Conservation (phyloP, 2,113 vertebrate species). For the Aplodontia rufa region DNA sequence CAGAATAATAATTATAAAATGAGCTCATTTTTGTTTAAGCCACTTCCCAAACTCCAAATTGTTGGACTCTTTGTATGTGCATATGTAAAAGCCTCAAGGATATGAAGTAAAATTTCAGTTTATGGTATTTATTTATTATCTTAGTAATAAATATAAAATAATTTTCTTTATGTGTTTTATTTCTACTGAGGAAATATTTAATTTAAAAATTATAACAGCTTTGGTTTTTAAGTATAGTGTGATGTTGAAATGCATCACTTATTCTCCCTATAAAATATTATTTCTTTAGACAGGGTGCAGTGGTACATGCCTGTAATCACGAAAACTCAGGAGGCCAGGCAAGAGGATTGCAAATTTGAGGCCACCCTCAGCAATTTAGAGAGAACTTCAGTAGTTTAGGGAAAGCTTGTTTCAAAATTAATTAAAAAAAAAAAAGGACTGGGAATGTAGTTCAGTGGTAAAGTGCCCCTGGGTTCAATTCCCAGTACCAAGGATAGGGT, state of each 20-base stretch:
- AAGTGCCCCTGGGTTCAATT: no score
- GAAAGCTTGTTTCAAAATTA: no score
- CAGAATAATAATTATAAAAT: background rate
- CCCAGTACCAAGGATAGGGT: no score
- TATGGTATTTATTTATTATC: conserved; percentile 21
- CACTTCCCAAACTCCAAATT: background rate
- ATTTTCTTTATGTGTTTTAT: background rate
- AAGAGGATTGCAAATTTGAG: no score
- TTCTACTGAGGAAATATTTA: conserved; percentile 36
- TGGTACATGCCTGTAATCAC: no score
- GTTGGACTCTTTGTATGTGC: background rate
- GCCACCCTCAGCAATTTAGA: no score
- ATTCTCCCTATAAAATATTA: conserved; percentile 41
- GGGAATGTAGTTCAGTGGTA: no score
- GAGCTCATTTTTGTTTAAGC: conserved; percentile 7
- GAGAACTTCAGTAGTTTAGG: no score
- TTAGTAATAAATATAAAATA: background rate
- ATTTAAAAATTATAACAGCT: conserved; percentile 13
- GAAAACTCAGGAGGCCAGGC: no score
- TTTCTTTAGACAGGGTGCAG: background rate
- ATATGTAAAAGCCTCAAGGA: background rate
- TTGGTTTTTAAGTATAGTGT: background rate
- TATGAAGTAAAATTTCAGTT: background rate
- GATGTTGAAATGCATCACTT: background rate
- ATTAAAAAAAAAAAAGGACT: no score